These are phyloP conservation scores for Eutrigla gurnardus DNA, from an alignment of 2,797 vertebrate genomes.

Conservation along the genomic window DNA sequence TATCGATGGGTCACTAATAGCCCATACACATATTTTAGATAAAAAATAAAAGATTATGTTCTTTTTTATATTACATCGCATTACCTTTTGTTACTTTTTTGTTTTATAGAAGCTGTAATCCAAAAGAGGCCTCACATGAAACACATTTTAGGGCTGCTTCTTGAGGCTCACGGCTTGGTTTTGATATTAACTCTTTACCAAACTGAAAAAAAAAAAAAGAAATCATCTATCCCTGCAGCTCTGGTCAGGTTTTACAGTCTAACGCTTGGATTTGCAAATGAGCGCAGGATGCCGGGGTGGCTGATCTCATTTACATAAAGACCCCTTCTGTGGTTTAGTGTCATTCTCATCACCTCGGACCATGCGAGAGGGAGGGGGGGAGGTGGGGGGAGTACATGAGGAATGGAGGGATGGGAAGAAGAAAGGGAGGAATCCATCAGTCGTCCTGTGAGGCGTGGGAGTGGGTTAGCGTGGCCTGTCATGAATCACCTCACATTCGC, in stretches of 20 bases:
- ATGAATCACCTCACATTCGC: slow-evolving; percentile 78
- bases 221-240: slow-evolving; percentile 12
- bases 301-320: slow-evolving; percentile 76
- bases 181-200: slow-evolving; percentile 49
- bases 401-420: slow-evolving; percentile 32
- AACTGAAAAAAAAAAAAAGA: background rate
- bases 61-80: slow-evolving; percentile 42
- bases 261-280: slow-evolving; percentile 69
- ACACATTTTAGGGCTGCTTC: slow-evolving; percentile 46
- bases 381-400: background rate
- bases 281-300: background rate
- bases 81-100: slow-evolving; percentile 52
- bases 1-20: slow-evolving; percentile 32
- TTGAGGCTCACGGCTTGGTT: slow-evolving; percentile 41
- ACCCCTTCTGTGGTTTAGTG: slow-evolving; percentile 61
- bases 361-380: background rate
- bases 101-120: slow-evolving; percentile 55
- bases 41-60: slow-evolving; percentile 61
- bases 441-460: slow-evolving; percentile 64
- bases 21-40: slow-evolving; percentile 47
- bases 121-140: slow-evolving; percentile 41
- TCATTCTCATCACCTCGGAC: slow-evolving; percentile 59
- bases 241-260: slow-evolving; percentile 47
- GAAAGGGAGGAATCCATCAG: slow-evolving; percentile 64
- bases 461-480: slow-evolving; percentile 64